These are phyloP conservation scores for Pleuronectes platessa DNA, from an alignment of 2,113 vertebrate species.

Conservation along the genomic window DNA sequence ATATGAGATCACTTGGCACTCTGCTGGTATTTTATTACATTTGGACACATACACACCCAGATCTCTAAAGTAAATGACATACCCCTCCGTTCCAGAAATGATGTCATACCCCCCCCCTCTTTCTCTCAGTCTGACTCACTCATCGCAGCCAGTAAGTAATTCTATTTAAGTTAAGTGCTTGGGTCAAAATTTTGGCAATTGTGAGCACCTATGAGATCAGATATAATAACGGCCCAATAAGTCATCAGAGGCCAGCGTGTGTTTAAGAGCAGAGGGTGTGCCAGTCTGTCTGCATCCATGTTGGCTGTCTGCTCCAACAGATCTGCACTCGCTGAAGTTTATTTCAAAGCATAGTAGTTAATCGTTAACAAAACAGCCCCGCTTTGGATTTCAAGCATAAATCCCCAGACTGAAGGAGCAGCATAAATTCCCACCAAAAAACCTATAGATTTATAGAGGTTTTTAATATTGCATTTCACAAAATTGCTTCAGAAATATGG, in stretches of 20 bases:
- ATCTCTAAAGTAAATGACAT: slow-evolving; percentile 62
- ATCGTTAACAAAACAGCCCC: background rate
- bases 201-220: slow-evolving; percentile 76
- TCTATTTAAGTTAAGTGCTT: slow-evolving; percentile 78
- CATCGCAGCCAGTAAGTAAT: slow-evolving; percentile 71
- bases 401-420: slow-evolving; percentile 1
- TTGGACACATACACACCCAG: slow-evolving; percentile 45
- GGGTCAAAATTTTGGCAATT: slow-evolving; percentile 74
- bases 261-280: slow-evolving; percentile 47
- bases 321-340: slow-evolving; percentile 3
- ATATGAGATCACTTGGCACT: slow-evolving; percentile 66
- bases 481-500: slow-evolving; percentile 35
- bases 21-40: slow-evolving; percentile 64
- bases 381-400: slow-evolving; percentile 13
- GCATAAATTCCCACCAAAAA: background rate
- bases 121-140: slow-evolving; percentile 64
- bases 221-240: slow-evolving; percentile 56
- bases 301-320: background rate
- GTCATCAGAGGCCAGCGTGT: slow-evolving; percentile 56
- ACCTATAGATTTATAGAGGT: background rate
- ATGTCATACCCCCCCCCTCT: slow-evolving; percentile 66
- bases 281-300: slow-evolving; percentile 19
- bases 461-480: slow-evolving; percentile 36
- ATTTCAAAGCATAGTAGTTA: slow-evolving; percentile 1
- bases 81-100: slow-evolving; percentile 54